phyloP scores from a whole-genome alignment of 2,113 vertebrate species.

The Colius striatus region DNA sequence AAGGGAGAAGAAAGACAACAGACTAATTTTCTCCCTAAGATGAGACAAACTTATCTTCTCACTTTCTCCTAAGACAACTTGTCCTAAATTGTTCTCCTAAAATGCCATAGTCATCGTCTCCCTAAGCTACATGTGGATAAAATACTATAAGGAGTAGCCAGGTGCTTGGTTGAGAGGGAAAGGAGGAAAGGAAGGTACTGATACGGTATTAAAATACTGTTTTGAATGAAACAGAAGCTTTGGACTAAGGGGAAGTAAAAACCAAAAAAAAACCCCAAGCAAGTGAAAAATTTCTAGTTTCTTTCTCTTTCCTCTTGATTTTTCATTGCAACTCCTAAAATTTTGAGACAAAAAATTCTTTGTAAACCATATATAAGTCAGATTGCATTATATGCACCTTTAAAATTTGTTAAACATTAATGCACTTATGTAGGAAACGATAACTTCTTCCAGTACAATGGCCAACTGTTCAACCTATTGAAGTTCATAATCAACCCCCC shows the following conservation, averaged over 20 bases:
- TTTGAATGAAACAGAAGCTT: neutral
- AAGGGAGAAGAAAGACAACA: neutral
- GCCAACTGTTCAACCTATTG: conserved; percentile 4
- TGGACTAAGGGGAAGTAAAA: neutral
- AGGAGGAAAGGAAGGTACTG: neutral
- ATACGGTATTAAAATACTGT: neutral
- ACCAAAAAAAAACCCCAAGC: neutral
- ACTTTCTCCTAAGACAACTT: neutral
- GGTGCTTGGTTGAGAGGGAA: neutral
- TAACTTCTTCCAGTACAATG: conserved; percentile 25
- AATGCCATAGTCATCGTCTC: neutral
- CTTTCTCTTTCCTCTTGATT: neutral
- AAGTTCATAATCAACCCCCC: neutral
- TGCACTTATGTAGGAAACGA: neutral
- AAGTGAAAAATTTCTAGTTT: neutral
- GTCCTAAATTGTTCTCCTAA: neutral
- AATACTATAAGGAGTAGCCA: neutral
- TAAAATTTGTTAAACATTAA: conserved; percentile 24
- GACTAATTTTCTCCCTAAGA: neutral
- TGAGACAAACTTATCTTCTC: neutral
- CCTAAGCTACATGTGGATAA: neutral
- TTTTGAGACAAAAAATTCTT: neutral
- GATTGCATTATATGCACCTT: neutral
- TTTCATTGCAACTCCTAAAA: neutral
- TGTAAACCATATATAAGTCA: neutral